phyloP scores from a whole-genome alignment of 2,888 invertebrate genomes.

The Plebejus melissa region DNA sequence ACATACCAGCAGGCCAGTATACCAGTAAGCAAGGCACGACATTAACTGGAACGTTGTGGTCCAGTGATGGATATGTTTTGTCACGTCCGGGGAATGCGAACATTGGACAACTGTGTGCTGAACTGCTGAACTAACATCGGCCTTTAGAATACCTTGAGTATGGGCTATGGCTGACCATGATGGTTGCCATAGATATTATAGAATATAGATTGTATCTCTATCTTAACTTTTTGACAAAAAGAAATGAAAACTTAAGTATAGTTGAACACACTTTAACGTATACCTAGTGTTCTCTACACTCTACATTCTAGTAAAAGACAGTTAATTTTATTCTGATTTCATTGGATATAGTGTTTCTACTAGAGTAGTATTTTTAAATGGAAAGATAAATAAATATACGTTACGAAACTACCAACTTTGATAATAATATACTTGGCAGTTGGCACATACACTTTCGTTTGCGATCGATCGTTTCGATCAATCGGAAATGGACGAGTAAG shows the following conservation, averaged over 20 bases:
- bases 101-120: background rate
- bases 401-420: too few relatives aligned
- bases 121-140: background rate
- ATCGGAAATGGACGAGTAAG: too few relatives aligned
- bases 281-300: background rate
- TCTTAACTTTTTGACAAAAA: background rate
- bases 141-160: background rate
- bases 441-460: too few relatives aligned
- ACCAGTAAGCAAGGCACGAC: constrained; percentile 43
- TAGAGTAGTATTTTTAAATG: too few relatives aligned
- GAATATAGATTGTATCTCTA: too few relatives aligned
- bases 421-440: too few relatives aligned
- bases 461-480: too few relatives aligned
- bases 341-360: too few relatives aligned
- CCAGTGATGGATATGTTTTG: constrained; percentile 63
- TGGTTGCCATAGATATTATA: too few relatives aligned
- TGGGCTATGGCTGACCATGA: background rate
- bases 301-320: background rate
- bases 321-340: too few relatives aligned
- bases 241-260: background rate
- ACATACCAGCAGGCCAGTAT: background rate
- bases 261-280: too few relatives aligned
- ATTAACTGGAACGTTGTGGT: constrained; percentile 54
- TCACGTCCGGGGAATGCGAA: constrained; percentile 38
- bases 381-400: too few relatives aligned